phyloP scores from a whole-genome alignment of 2,797 vertebrate species.

The Acanthurus leucopareius region DNA sequence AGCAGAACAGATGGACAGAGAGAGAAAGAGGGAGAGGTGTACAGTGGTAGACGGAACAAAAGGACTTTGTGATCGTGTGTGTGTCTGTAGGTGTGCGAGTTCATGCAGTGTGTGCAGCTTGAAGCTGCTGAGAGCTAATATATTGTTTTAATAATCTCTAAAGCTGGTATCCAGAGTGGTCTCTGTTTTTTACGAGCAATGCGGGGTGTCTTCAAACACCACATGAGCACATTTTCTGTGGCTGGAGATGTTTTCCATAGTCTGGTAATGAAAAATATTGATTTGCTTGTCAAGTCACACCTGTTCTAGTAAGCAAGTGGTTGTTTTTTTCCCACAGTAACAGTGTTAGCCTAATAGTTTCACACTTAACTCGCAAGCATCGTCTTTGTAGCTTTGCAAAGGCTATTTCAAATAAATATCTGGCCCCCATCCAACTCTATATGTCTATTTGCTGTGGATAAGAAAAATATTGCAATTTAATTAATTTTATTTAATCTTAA shows the following conservation, averaged over 20 bases:
- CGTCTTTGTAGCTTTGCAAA: not conserved
- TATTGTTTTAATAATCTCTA: constrained; percentile 37
- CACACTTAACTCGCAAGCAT: not conserved
- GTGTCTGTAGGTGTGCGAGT: constrained; percentile 19
- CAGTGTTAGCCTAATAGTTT: not conserved
- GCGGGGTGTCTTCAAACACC: constrained; percentile 4
- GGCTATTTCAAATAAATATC: not conserved
- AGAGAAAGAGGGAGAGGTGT: constrained; percentile 27
- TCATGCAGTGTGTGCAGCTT: constrained; percentile 12
- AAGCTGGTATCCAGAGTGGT: constrained; percentile 1
- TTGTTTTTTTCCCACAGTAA: not conserved
- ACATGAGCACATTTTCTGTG: not conserved
- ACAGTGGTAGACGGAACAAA: constrained; percentile 58
- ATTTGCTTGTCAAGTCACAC: constrained; percentile 28
- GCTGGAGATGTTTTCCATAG: constrained; percentile 10
- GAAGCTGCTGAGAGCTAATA: constrained; percentile 33
- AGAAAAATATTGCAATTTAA: not conserved
- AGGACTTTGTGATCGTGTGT: constrained; percentile 24
- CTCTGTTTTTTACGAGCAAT: not conserved
- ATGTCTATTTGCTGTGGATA: not conserved
- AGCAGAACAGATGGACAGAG: constrained; percentile 80
- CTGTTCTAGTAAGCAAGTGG: constrained; percentile 15
- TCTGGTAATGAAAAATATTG: not conserved
- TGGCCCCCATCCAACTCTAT: not conserved
- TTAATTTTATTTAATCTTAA: not conserved